Evolutionary conservation across 2,797 vertebrate genomes (phyloP), one percentile per base, ranked within the genome.

Genomic region (Denticeps clupeoides): DNA sequence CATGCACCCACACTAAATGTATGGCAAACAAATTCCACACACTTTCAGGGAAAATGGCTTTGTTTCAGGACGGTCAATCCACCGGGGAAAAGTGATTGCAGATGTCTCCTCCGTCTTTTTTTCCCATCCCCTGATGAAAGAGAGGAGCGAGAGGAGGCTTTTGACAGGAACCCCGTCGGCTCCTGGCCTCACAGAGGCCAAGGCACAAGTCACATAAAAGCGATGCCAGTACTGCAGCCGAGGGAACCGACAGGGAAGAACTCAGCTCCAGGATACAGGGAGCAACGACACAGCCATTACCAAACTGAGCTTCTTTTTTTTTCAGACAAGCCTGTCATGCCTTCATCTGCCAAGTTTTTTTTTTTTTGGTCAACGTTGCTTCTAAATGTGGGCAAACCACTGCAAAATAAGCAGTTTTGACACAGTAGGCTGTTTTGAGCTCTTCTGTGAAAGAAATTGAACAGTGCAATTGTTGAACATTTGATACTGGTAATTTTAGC

Each of bases 31-130:
- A n/a, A n/a, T n/a, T n/a, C n/a, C n/a, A n/a, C n/a, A 13, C 13
- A 15, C 11, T 18, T 9, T 25, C 27, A 27, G 13, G 41, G 7
- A 26, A 23, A 43, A 44, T 25, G 9, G 29, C 13, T 16, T 31
- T 10, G 15, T 31, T 45, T 32, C n/a, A 52, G 18, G 44, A 48
- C 41, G 44, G 10, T 15, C 11, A 9, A 44, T 31, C 31, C 43
- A 22, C 10, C 24, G 26, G 3, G 18, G 48, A 56, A 49, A 56
- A 46, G 47, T 59, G 40, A 46, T 51, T 47, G 19, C 49, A 62
- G 13, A 54, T 55, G 41, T 50, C 40, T 5, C 6, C 9, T 26
- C 41, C 40, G 22, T 41, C 45, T 23, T 24, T 33, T 45, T 31
- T 27, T 38, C 13, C 9, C 19, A 13, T 59, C 12, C 11, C 44